phyloP scores from a whole-genome alignment of 2,797 vertebrate genomes.

The Enteromius fasciolatus region DNA sequence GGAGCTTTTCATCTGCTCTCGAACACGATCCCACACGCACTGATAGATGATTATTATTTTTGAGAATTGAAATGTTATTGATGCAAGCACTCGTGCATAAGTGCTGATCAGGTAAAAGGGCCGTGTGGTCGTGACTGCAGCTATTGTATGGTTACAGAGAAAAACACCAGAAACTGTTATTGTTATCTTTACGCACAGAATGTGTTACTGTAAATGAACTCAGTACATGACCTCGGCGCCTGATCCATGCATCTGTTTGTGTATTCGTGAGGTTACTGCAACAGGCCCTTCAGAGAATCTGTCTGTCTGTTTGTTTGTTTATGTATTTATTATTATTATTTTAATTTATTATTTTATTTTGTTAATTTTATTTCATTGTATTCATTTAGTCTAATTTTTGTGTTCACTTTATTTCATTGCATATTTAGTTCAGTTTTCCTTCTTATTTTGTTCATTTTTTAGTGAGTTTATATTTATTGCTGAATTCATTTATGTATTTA shows the following conservation, averaged over 20 bases:
- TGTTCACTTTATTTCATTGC: background rate
- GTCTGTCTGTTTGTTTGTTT: background rate
- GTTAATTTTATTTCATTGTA: background rate
- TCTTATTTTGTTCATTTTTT: background rate
- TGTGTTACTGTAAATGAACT: background rate
- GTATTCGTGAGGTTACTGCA: background rate
- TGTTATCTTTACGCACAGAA: background rate
- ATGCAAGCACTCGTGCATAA: background rate
- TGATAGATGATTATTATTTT: conserved; percentile 16
- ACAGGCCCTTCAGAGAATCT: background rate
- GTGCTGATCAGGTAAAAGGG: conserved; percentile 9
- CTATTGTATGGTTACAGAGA: conserved; percentile 34
- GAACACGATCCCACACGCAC: conserved; percentile 9
- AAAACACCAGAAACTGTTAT: background rate
- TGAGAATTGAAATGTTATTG: conserved; percentile 18
- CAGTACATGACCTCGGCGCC: background rate
- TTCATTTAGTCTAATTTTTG: background rate
- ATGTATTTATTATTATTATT: background rate
- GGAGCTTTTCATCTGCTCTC: conserved; percentile 59
- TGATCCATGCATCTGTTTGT: background rate
- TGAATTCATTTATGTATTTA: too few species aligned
- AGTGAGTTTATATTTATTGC: too few species aligned
- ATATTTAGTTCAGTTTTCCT: background rate
- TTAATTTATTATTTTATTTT: background rate
- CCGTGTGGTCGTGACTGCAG: conserved; percentile 51